phyloP scores from a whole-genome alignment of 2,888 invertebrate genomes.

The Galeruca laticollis region DNA sequence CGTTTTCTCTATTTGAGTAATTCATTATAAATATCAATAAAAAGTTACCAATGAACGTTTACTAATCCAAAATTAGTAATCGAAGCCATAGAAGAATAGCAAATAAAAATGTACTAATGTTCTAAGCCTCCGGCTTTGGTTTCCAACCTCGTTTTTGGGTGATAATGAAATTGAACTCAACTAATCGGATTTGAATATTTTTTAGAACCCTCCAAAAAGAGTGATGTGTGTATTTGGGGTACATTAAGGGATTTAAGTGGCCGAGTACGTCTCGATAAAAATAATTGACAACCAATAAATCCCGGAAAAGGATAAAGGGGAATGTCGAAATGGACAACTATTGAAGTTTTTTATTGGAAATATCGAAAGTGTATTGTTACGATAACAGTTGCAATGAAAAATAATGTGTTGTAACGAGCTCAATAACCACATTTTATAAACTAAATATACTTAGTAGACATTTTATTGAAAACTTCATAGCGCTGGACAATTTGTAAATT shows the following conservation, averaged over 20 bases:
- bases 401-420: too few relatives aligned
- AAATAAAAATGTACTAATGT: neutral
- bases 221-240: conserved; percentile 16
- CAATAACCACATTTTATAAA: too few relatives aligned
- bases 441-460: too few relatives aligned
- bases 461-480: too few relatives aligned
- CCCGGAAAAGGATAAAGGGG: neutral
- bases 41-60: neutral
- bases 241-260: conserved; percentile 26
- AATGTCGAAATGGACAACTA: neutral
- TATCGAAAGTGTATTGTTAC: neutral
- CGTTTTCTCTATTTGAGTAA: too few relatives aligned
- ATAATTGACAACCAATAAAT: conserved; percentile 19
- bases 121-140: neutral
- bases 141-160: neutral
- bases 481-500: too few relatives aligned
- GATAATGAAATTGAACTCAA: conserved; percentile 35
- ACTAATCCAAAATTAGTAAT: neutral
- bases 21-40: too few relatives aligned
- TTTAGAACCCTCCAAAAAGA: conserved; percentile 18
- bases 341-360: neutral
- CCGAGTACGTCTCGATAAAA: conserved; percentile 23
- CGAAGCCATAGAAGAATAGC: neutral
- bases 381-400: too few relatives aligned
- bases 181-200: conserved; percentile 42